Conservation (phyloP, 2,113 vertebrate species). For the Sylvilagus bachmani region DNA sequence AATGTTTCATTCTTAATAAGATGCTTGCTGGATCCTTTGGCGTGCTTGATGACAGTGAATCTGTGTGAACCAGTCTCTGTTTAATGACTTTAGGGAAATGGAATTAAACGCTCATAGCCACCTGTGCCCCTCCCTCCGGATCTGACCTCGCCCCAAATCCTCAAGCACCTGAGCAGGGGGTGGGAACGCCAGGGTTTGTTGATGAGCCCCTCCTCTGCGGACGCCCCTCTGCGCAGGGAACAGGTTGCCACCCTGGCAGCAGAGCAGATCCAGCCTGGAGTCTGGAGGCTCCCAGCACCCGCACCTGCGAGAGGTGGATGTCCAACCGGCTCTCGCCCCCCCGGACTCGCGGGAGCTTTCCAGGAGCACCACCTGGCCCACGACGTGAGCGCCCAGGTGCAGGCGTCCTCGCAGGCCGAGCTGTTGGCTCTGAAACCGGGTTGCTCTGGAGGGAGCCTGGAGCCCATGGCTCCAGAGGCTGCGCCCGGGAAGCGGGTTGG, state of each 20-base stretch:
- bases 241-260: too few relatives aligned
- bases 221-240: too few relatives aligned
- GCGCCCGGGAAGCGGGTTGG: slow-evolving; percentile 21
- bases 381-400: not conserved
- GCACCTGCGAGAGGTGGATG: not conserved
- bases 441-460: not conserved
- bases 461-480: not conserved
- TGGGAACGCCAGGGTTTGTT: not conserved
- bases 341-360: not conserved
- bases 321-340: not conserved
- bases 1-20: not conserved
- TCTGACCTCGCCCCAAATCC: slow-evolving; percentile 35
- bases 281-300: not conserved
- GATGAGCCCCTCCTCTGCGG: not conserved
- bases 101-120: not conserved
- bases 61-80: not conserved
- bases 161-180: not conserved
- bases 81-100: not conserved
- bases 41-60: slow-evolving; percentile 19
- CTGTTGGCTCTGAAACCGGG: too few relatives aligned
- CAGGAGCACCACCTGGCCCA: not conserved
- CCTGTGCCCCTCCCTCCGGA: not conserved
- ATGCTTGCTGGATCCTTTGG: slow-evolving; percentile 7
- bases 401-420: not conserved
- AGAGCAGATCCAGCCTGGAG: slow-evolving; percentile 9